Evolutionary conservation across 2,888 invertebrate genomes (phyloP).

Genomic region (Brachypalpus laphriformis): DNA sequence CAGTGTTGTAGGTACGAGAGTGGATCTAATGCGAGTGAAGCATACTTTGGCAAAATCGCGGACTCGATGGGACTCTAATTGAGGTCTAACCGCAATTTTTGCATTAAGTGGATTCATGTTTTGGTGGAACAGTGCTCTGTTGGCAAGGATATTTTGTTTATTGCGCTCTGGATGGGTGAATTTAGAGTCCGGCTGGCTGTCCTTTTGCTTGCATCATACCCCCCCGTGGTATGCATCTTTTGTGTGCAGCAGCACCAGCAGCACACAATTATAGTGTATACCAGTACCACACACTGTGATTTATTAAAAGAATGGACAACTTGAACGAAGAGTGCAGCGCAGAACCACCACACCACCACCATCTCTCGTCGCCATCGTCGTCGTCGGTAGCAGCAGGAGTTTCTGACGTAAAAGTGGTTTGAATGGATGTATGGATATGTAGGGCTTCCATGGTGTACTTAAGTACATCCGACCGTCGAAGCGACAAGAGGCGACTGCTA

Average conservation of each 20-base stretch:
- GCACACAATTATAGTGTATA: slow-evolving; percentile 37
- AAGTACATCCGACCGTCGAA: slow-evolving; percentile 58
- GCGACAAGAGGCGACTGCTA: not conserved
- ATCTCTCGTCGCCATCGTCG: not conserved
- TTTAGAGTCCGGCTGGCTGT: slow-evolving; percentile 36
- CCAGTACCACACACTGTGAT: slow-evolving; percentile 72
- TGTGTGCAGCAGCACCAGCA: slow-evolving; percentile 13
- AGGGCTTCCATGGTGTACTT: slow-evolving; percentile 47
- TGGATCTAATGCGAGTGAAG: slow-evolving; percentile 41
- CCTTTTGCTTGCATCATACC: slow-evolving; percentile 6
- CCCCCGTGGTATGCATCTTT: slow-evolving; percentile 28
- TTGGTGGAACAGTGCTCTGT: slow-evolving; percentile 18
- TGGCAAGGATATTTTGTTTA: slow-evolving; percentile 73
- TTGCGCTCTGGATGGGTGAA: slow-evolving; percentile 48
- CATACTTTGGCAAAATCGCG: slow-evolving; percentile 40
- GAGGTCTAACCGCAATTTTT: slow-evolving; percentile 74
- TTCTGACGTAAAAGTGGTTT: slow-evolving; percentile 63
- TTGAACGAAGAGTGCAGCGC: slow-evolving; percentile 61
- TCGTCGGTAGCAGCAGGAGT: slow-evolving; percentile 57
- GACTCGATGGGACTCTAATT: slow-evolving; percentile 65
- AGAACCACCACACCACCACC: not conserved
- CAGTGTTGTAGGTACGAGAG: slow-evolving; percentile 22
- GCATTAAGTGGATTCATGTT: slow-evolving; percentile 74
- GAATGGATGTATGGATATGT: slow-evolving; percentile 15
- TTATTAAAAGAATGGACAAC: slow-evolving; percentile 74